Conservation (phyloP, 2,113 vertebrate genomes). For the Psilopsiagon aymara region DNA sequence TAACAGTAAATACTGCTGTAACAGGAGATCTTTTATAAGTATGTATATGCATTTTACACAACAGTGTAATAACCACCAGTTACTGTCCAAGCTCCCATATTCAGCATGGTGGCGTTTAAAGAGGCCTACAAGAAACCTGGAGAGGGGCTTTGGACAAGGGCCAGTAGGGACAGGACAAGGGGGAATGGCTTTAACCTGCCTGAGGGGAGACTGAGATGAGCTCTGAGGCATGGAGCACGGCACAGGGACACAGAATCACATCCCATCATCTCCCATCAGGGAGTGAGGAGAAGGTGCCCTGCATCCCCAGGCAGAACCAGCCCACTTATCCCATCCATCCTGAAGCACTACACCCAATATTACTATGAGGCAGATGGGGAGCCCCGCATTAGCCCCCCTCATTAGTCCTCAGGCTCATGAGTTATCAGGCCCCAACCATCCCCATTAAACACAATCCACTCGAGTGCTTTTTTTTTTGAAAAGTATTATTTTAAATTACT, state of each 20-base stretch:
- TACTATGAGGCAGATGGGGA: neutral
- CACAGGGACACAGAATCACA: neutral
- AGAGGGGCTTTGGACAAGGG: neutral
- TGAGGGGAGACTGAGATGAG: neutral
- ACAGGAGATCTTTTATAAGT: neutral
- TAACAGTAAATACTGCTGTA: neutral
- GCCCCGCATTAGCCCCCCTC: neutral
- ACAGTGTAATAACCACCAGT: neutral
- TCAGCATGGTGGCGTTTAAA: neutral
- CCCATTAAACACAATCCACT: neutral
- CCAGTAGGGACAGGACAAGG: neutral
- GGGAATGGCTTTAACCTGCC: neutral
- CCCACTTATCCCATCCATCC: neutral
- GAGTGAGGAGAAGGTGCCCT: neutral
- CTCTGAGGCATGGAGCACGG: neutral
- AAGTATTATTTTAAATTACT: conserved; percentile 13
- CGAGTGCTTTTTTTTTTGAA: neutral
- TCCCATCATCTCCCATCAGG: accelerated
- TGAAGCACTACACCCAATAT: accelerated
- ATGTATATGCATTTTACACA: neutral
- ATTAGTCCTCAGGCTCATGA: neutral
- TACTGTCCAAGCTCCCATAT: neutral
- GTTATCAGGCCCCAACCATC: neutral
- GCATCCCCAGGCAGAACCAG: neutral
- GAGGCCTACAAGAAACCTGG: neutral